Conservation (phyloP, 2,888 invertebrate species). For the Cephonodes hylas region DNA sequence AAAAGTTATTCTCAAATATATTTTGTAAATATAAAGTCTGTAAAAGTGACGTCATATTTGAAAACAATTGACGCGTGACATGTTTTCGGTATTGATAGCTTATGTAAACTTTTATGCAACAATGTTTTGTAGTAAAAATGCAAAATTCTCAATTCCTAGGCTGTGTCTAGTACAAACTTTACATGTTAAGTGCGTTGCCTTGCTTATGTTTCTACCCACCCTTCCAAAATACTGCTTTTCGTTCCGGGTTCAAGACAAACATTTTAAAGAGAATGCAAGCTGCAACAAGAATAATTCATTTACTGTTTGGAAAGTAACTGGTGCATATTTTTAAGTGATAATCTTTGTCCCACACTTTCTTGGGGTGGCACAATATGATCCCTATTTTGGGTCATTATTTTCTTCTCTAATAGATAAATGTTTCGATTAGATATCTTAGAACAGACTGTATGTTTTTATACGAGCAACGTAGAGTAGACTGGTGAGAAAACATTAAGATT, state of each 20-base stretch:
- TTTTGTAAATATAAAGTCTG: too few species aligned
- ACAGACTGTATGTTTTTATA: too few species aligned
- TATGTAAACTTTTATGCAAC: slow-evolving; percentile 4
- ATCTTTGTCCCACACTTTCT: too few species aligned
- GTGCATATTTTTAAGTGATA: too few species aligned
- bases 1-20: too few species aligned
- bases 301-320: not conserved
- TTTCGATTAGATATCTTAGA: too few species aligned
- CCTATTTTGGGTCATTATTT: too few species aligned
- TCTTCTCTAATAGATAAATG: too few species aligned
- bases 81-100: not conserved
- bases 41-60: not conserved
- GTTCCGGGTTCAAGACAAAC: not conserved
- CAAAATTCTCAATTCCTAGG: not conserved
- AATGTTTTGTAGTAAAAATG: not conserved
- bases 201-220: not conserved
- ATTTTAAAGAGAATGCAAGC: not conserved
- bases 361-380: too few species aligned
- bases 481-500: too few species aligned
- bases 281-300: not conserved
- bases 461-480: too few species aligned
- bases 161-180: not conserved
- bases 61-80: not conserved
- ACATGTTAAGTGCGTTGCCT: slow-evolving; percentile 19
- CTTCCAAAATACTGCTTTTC: not conserved